Evolutionary conservation across 2,888 invertebrate genomes (phyloP).

Genomic region (Thereva nobilitata): DNA sequence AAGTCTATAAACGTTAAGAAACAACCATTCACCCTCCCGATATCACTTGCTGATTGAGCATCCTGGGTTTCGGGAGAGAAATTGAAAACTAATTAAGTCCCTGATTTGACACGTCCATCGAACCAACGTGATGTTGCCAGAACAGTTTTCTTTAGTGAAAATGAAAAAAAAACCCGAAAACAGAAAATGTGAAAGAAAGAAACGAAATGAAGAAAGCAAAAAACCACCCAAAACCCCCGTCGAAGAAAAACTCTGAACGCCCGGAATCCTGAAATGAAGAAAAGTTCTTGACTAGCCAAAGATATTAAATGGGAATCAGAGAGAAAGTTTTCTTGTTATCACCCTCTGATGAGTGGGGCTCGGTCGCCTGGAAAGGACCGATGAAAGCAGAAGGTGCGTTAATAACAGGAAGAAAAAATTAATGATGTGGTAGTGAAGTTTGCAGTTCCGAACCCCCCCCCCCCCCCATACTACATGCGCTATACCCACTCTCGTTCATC

Average conservation of each 20-base stretch:
- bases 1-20: too few relatives aligned
- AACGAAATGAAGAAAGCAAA: too few relatives aligned
- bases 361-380: constrained; percentile 4
- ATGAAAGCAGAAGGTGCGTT: constrained; percentile 28
- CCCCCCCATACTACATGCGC: too few relatives aligned
- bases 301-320: constrained; percentile 39
- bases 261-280: constrained; percentile 31
- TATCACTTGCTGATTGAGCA: too few relatives aligned
- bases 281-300: constrained; percentile 32
- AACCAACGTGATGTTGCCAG: constrained; percentile 35
- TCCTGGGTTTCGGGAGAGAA: constrained; percentile 16
- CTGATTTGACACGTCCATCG: constrained; percentile 40
- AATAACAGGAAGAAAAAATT: constrained; percentile 34
- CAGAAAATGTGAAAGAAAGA: too few relatives aligned
- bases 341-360: constrained; percentile 31
- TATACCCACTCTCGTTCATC: too few relatives aligned
- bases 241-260: constrained; percentile 16
- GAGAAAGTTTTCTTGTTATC: constrained; percentile 39
- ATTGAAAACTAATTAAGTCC: constrained; percentile 41
- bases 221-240: too few relatives aligned
- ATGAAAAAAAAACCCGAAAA: constrained; percentile 13
- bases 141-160: constrained; percentile 22
- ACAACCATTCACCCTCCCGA: too few relatives aligned
- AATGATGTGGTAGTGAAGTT: constrained; percentile 38
- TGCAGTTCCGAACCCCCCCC: constrained; percentile 19